phyloP scores from a whole-genome alignment of 2,113 vertebrate genomes.

The Forbesichthys papilliferus region DNA sequence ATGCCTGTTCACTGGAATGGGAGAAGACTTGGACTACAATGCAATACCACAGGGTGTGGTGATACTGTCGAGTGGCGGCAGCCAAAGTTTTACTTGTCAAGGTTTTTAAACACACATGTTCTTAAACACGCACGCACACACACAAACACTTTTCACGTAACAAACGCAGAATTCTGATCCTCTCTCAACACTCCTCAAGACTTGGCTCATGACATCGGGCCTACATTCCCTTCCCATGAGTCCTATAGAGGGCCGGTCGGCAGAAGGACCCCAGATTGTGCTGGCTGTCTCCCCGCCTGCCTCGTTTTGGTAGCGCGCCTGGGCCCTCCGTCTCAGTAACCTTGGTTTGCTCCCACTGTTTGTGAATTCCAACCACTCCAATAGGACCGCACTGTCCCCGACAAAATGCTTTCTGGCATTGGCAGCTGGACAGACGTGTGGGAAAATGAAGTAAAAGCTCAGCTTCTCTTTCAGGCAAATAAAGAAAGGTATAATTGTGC shows the following conservation, averaged over 20 bases:
- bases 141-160: slow-evolving; percentile 37
- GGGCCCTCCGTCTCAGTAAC: slow-evolving; percentile 62
- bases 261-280: slow-evolving; percentile 74
- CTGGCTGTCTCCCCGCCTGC: slow-evolving; percentile 54
- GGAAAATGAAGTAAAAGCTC: slow-evolving; percentile 53
- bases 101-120: slow-evolving; percentile 48
- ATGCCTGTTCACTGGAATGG: slow-evolving; percentile 63
- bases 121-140: slow-evolving; percentile 19
- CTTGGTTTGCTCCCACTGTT: slow-evolving; percentile 70
- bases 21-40: slow-evolving; percentile 56
- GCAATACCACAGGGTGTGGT: slow-evolving; percentile 57
- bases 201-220: slow-evolving; percentile 52
- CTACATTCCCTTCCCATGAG: slow-evolving; percentile 71
- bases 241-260: slow-evolving; percentile 58
- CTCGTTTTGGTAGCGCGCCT: slow-evolving; percentile 64
- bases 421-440: slow-evolving; percentile 52
- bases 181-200: slow-evolving; percentile 54
- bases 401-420: slow-evolving; percentile 61
- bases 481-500: slow-evolving; percentile 49
- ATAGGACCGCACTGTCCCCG: slow-evolving; percentile 65
- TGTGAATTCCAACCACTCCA: slow-evolving; percentile 66
- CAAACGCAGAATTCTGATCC: slow-evolving; percentile 47
- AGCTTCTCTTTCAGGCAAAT: slow-evolving; percentile 56
- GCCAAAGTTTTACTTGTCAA: slow-evolving; percentile 69
- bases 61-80: slow-evolving; percentile 68